phyloP scores from a whole-genome alignment of 1,140 invertebrate species.

The Caenorhabditis briggsae region DNA sequence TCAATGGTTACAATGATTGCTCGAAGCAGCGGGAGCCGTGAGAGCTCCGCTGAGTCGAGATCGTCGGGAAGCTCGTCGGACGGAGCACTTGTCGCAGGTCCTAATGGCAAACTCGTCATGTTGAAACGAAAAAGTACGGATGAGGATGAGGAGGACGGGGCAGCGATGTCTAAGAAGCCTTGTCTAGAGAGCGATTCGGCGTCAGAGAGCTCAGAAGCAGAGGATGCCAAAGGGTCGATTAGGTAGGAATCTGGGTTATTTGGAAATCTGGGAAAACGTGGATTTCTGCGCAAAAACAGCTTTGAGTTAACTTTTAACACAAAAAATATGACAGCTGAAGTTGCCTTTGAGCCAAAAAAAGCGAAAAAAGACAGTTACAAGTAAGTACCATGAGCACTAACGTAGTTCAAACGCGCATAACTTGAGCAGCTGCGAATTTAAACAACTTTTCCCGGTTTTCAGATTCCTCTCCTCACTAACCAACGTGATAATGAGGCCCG shows the following conservation, averaged over 20 bases:
- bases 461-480: constrained; percentile 38
- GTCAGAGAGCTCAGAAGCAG: neutral
- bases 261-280: no score
- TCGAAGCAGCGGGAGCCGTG: constrained; percentile 9
- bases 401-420: no score
- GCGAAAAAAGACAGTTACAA: no score
- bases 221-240: neutral
- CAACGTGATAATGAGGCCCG: constrained; percentile 17
- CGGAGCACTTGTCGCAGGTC: neutral
- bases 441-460: no score
- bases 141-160: neutral
- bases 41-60: neutral
- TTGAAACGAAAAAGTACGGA: constrained; percentile 43
- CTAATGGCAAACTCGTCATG: neutral
- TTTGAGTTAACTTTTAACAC: no score
- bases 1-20: constrained; percentile 24
- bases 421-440: no score
- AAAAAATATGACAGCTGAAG: no score
- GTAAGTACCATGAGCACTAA: no score
- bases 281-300: no score
- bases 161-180: neutral
- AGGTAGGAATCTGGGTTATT: neutral
- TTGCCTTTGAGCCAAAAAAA: no score
- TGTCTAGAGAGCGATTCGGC: neutral
- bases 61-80: neutral